Conservation (phyloP, 1,140 invertebrate genomes). For the Trissolcus basalis region DNA sequence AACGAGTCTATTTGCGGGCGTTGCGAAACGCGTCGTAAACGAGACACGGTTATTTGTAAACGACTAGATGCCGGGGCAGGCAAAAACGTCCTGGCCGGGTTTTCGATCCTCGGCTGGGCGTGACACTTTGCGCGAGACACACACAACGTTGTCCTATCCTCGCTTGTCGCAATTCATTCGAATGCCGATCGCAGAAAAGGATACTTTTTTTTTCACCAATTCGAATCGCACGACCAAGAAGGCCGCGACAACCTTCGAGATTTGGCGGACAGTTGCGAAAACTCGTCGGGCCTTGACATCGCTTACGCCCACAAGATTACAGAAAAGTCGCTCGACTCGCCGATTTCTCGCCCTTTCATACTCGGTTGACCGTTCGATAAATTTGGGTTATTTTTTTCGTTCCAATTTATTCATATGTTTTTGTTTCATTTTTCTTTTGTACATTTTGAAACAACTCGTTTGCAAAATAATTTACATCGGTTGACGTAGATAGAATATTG, state of each 20-base stretch:
- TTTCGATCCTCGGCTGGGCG: constrained; percentile 13
- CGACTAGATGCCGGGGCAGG: constrained; percentile 5
- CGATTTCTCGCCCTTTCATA: constrained; percentile 6
- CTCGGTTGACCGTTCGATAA: too few species aligned
- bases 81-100: constrained; percentile 9
- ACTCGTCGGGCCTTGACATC: constrained; percentile 28
- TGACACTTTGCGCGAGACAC: constrained; percentile 15
- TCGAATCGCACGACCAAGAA: constrained; percentile 3
- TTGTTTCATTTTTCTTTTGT: too few species aligned
- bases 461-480: too few species aligned
- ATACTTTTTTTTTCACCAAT: constrained; percentile 19
- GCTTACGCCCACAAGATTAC: constrained; percentile 14
- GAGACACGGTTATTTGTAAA: constrained; percentile 23
- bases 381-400: too few species aligned
- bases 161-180: constrained; percentile 34
- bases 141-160: constrained; percentile 1
- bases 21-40: constrained; percentile 18
- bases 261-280: constrained; percentile 49
- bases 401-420: too few species aligned
- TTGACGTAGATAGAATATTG: too few species aligned
- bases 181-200: constrained; percentile 36
- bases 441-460: too few species aligned
- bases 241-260: constrained; percentile 30
- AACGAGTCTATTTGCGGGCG: neutral
- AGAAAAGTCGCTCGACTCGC: neutral